phyloP scores from a whole-genome alignment of 2,888 invertebrate species.

The Strigamia transsilvanica region DNA sequence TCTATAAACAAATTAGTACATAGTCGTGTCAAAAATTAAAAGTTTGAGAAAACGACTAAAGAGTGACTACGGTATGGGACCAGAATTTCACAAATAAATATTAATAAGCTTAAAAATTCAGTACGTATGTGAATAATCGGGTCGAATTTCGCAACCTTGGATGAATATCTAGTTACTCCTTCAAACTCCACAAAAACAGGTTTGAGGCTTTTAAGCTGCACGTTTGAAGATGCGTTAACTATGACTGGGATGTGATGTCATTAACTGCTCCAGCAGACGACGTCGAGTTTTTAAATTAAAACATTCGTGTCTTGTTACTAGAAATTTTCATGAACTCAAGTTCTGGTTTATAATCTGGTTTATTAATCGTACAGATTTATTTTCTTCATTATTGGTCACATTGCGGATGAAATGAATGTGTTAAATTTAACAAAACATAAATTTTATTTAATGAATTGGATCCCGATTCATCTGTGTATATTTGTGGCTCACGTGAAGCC shows the following conservation, averaged over 20 bases:
- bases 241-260: too few species aligned
- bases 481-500: background rate
- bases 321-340: too few species aligned
- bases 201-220: background rate
- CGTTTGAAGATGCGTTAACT: too few species aligned
- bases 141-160: background rate
- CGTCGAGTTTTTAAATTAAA: too few species aligned
- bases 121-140: background rate
- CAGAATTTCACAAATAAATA: too few species aligned
- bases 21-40: background rate
- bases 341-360: too few species aligned
- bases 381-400: background rate
- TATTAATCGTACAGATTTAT: background rate
- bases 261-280: too few species aligned
- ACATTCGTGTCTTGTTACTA: too few species aligned
- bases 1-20: constrained; percentile 27
- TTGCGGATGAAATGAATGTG: background rate
- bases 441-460: background rate
- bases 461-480: background rate
- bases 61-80: too few species aligned
- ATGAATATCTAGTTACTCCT: constrained; percentile 5
- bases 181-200: background rate
- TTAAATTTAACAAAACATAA: constrained; percentile 1
- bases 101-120: background rate
- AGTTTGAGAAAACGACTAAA: background rate